A percentile compares a stretch with the other conserved stretches of the same genome.
Evolutionary conservation across 2,888 invertebrate genomes (phyloP).

Genomic region (Mimachlamys varia): DNA sequence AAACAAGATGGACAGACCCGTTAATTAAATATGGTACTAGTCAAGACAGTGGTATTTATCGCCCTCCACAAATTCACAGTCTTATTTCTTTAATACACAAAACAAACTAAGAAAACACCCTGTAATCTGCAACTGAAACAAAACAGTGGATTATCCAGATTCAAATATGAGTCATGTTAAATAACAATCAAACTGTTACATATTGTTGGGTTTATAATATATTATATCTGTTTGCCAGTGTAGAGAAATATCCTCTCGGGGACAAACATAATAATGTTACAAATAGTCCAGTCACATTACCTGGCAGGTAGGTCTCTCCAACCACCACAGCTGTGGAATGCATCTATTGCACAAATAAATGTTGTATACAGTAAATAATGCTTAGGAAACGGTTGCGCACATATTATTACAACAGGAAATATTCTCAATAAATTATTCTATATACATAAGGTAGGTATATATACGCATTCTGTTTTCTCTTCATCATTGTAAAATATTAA

Average conservation of each 20-base stretch:
- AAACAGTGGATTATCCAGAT: no score
- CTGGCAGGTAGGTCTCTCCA: background rate
- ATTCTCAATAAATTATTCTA: background rate
- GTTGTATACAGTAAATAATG: background rate
- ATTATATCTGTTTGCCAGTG: no score
- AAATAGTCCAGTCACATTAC: background rate
- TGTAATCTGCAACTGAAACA: no score
- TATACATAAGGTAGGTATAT: background rate
- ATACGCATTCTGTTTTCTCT: background rate
- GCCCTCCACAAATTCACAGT: background rate
- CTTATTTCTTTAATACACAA: background rate
- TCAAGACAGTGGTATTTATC: background rate
- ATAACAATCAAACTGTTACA: no score
- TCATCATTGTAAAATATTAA: background rate
- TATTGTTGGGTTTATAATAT: no score
- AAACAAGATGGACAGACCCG: background rate
- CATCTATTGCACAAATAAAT: slow-evolving; percentile 14
- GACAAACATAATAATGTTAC: no score
- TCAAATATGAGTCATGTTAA: no score
- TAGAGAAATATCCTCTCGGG: no score
- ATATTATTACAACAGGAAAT: background rate
- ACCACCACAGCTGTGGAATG: slow-evolving; percentile 12
- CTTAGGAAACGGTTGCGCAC: background rate
- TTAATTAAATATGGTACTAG: background rate
- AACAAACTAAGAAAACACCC: no score